These are phyloP conservation scores for Rotaria socialis DNA, from an alignment of 2,888 invertebrate species.

Conservation along the genomic window DNA sequence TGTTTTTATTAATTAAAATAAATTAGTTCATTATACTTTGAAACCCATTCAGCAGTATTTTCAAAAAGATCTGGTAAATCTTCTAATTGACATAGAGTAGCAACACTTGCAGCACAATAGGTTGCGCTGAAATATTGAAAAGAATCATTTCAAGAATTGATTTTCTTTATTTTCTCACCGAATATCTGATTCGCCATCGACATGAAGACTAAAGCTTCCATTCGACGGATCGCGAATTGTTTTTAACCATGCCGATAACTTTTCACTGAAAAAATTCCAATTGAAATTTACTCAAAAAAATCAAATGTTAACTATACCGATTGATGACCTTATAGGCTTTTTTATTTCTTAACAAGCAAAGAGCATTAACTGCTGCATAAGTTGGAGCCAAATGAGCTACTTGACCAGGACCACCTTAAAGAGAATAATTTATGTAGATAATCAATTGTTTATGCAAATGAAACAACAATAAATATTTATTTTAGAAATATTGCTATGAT, in stretches of 20 bases:
- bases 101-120: slow-evolving; percentile 90
- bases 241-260: not conserved
- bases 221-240: not conserved
- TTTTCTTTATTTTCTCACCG: not conserved
- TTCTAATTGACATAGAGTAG: slow-evolving; percentile 73
- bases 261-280: slow-evolving; percentile 9
- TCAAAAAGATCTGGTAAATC: slow-evolving; percentile 70
- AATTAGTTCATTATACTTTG: slow-evolving; percentile 61
- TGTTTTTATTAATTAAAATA: slow-evolving; percentile 44
- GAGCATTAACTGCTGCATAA: slow-evolving; percentile 88
- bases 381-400: slow-evolving; percentile 88
- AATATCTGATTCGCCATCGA: slow-evolving; percentile 46
- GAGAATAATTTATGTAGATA: slow-evolving; percentile 26
- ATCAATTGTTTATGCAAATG: not conserved
- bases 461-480: not conserved
- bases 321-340: slow-evolving; percentile 82
- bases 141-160: not conserved
- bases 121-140: slow-evolving; percentile 68
- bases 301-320: slow-evolving; percentile 62
- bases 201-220: slow-evolving; percentile 40
- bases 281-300: no score
- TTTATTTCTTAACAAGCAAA: slow-evolving; percentile 75
- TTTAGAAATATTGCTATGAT: not conserved
- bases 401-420: slow-evolving; percentile 81
- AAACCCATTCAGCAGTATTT: slow-evolving; percentile 84